Base-by-base conservation (phyloP, 1,140 invertebrate genomes). In the Pogonognathellus flavescens region DNA sequence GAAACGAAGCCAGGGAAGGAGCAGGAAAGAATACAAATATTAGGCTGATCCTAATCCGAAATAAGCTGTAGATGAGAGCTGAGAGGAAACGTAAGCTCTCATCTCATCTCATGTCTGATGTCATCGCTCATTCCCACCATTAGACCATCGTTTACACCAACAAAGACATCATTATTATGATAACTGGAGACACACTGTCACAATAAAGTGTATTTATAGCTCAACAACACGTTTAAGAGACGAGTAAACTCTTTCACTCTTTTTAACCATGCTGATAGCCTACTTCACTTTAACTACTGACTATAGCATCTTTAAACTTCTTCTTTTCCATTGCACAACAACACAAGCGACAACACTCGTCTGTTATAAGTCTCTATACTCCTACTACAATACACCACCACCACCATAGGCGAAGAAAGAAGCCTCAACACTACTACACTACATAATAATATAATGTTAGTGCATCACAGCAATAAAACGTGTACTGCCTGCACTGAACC, bases 141-240 rank as follows among this genome's bases (percentile, higher is more conserved):
- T 76, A 76, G 70, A 49, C 70, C 70, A 76, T 50, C 70, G 70
- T 76, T 76, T 76, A 76, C 70, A 76, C 70, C 41, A 76, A 76
- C 70, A 76, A 76, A 76, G 70, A 76, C 70, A 76, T 76, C 70
- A 76, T 76, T 76, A 76, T 76, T 76, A 76, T 76, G 70, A 76
- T 76, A 76, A 76, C 70, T 76, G 70, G 70, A 76, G 70, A 76
- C 70, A 76, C 70, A 76, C 70, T 76, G 70, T 76, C 70, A 76
- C 41, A 76, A 76, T 76, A 76, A 76, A 76, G 41, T 76, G 41
- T 76, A 76, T 76, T 76, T 76, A 76, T 76, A 76, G 70, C 70
- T 76, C 31, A 50, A 76, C 70, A 76, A 76, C 70, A 76, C 70
- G 70, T 76, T 76, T 76, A 76, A 76, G 70, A 41, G 70, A 76